phyloP scores from a whole-genome alignment of 2,113 vertebrate genomes.

The Nannospalax galili region DNA sequence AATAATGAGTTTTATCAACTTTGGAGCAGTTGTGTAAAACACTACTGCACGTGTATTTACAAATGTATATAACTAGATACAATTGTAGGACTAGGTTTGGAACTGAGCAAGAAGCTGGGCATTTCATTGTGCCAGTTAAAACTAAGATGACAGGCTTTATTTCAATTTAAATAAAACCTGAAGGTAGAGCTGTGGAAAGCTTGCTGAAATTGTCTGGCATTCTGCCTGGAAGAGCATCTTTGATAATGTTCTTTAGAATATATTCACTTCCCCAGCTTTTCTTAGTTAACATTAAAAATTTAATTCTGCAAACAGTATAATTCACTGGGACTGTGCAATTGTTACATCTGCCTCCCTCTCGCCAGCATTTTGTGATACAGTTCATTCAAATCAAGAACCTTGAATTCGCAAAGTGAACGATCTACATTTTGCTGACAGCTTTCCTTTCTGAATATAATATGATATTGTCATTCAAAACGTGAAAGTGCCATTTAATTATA shows the following conservation, averaged over 20 bases:
- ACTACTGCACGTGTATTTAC: conserved; percentile 63
- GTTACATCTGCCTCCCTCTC: conserved; percentile 74
- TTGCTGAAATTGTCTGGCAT: conserved; percentile 81
- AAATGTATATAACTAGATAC: conserved; percentile 77
- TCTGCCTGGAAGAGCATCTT: conserved; percentile 79
- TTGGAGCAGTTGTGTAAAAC: conserved; percentile 73
- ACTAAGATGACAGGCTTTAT: conserved; percentile 83
- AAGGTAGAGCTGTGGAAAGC: conserved; percentile 80
- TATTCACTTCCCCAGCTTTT: conserved; percentile 76
- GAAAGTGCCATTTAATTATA: conserved; percentile 67
- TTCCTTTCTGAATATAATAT: conserved; percentile 76
- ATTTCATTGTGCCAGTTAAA: conserved; percentile 80
- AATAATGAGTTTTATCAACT: conserved; percentile 73
- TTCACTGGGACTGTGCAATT: conserved; percentile 75
- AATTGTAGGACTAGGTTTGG: conserved; percentile 70
- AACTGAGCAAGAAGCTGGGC: conserved; percentile 75
- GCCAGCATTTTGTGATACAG: conserved; percentile 71
- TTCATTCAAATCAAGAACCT: conserved; percentile 78
- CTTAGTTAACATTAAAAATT: conserved; percentile 79
- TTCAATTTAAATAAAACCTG: conserved; percentile 86
- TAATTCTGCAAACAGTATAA: conserved; percentile 80
- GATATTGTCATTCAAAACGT: conserved; percentile 73
- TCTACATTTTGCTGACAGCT: conserved; percentile 77
- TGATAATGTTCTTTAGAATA: conserved; percentile 76
- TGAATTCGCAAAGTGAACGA: conserved; percentile 74